phyloP scores from a whole-genome alignment of 1,140 invertebrate genomes.

The Platyscapa corneri region DNA sequence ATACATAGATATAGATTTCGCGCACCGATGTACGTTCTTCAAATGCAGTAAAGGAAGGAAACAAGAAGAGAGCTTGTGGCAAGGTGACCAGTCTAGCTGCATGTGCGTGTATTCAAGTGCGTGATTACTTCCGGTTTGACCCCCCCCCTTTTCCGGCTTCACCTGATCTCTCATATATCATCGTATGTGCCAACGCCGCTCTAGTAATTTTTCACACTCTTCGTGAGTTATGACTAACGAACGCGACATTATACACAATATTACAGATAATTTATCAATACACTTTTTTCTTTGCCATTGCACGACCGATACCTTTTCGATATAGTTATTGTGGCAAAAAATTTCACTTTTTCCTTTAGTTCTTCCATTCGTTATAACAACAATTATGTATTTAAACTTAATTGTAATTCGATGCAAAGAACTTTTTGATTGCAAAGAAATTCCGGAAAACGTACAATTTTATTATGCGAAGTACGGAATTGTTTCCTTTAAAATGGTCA shows the following conservation, averaged over 20 bases:
- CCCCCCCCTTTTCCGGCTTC: neutral
- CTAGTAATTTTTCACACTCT: neutral
- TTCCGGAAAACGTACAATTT: conserved; percentile 17
- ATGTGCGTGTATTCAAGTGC: neutral
- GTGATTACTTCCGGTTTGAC: conserved; percentile 29
- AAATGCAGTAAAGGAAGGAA: neutral
- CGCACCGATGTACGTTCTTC: neutral
- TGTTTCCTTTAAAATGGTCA: conserved; percentile 17
- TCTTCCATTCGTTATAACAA: neutral
- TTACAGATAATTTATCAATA: neutral
- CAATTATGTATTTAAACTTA: neutral
- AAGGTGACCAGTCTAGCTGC: neutral
- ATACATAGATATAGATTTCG: conserved; percentile 38
- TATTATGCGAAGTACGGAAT: neutral
- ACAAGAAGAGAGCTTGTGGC: neutral
- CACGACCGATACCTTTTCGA: neutral
- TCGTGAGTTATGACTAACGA: neutral
- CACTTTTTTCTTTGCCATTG: neutral
- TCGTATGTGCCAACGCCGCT: neutral
- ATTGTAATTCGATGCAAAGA: neutral
- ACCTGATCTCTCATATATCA: neutral
- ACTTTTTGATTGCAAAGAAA: neutral
- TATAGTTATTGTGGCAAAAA: neutral
- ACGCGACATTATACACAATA: neutral
- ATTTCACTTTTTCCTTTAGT: neutral